These are phyloP conservation scores for Pangasius sanitwongsei DNA, from an alignment of 2,797 vertebrate species.

Conservation along the genomic window DNA sequence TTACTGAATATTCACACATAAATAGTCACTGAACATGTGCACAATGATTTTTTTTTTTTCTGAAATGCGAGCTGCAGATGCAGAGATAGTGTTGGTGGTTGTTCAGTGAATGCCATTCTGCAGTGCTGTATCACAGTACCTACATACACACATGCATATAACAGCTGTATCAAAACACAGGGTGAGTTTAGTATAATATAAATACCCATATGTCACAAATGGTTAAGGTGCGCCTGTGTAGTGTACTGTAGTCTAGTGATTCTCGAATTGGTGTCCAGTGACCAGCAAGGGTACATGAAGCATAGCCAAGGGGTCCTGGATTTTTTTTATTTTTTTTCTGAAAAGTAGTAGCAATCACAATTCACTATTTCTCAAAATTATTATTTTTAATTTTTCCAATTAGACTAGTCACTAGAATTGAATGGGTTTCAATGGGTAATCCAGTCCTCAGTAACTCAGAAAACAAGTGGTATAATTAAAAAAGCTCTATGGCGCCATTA, in stretches of 20 bases:
- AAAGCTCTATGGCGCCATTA: neutral
- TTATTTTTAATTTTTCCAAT: neutral
- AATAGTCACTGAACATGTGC: too few species aligned
- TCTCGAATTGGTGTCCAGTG: neutral
- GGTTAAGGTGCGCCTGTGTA: neutral
- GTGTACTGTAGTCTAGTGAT: neutral
- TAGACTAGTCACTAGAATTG: neutral
- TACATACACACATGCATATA: neutral
- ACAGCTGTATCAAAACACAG: neutral
- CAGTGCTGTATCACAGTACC: neutral
- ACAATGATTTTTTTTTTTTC: neutral
- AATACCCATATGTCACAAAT: neutral
- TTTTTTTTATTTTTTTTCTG: neutral
- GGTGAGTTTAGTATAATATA: neutral
- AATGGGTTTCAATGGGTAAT: neutral
- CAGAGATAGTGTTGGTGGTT: neutral
- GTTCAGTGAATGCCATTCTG: neutral
- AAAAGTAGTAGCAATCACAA: neutral
- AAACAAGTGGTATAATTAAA: neutral
- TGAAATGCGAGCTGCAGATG: neutral
- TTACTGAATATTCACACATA: neutral
- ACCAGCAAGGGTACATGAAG: neutral
- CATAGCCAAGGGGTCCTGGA: neutral
- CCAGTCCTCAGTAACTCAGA: neutral
- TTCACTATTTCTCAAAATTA: neutral